These are phyloP conservation scores for Polypterus senegalus DNA, from an alignment of 2,113 vertebrate species.

Conservation along the genomic window DNA sequence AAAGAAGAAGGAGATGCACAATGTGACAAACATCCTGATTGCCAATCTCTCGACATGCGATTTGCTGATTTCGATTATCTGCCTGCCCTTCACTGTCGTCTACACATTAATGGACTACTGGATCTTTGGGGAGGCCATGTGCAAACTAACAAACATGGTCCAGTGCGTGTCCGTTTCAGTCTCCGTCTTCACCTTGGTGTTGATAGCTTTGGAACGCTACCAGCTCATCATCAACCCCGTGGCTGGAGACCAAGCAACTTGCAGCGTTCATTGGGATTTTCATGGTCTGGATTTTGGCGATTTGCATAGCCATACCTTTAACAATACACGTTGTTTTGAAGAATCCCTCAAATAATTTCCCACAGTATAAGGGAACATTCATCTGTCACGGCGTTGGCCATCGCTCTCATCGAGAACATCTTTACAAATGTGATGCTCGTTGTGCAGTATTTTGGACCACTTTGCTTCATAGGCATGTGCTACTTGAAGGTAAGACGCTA, in stretches of 20 bases:
- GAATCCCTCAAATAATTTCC: slow-evolving; percentile 62
- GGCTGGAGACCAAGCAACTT: slow-evolving; percentile 70
- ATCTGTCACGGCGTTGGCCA: slow-evolving; percentile 68
- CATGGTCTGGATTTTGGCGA: slow-evolving; percentile 62
- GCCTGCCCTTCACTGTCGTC: slow-evolving; percentile 72
- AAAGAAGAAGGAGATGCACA: slow-evolving; percentile 72
- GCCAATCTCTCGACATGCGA: slow-evolving; percentile 78
- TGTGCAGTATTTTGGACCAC: slow-evolving; percentile 67
- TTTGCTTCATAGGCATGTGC: slow-evolving; percentile 77
- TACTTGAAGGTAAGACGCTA: slow-evolving; percentile 67
- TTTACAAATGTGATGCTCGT: slow-evolving; percentile 68
- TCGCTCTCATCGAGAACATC: slow-evolving; percentile 54
- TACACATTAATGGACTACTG: slow-evolving; percentile 83
- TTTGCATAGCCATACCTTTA: slow-evolving; percentile 64
- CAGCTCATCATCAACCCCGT: slow-evolving; percentile 69
- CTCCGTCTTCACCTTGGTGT: slow-evolving; percentile 72
- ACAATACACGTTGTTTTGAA: slow-evolving; percentile 57
- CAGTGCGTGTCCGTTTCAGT: slow-evolving; percentile 71
- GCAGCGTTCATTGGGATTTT: slow-evolving; percentile 67
- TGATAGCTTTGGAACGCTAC: slow-evolving; percentile 71
- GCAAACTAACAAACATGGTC: slow-evolving; percentile 68
- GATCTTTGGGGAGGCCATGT: slow-evolving; percentile 74
- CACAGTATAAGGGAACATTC: slow-evolving; percentile 61
- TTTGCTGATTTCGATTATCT: slow-evolving; percentile 66
- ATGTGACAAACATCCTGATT: slow-evolving; percentile 76